A percentile compares a stretch with the other conserved stretches of the same genome.
Conservation (phyloP, 92 coral and sea anemone species). For the Parazoanthus darwini region DNA sequence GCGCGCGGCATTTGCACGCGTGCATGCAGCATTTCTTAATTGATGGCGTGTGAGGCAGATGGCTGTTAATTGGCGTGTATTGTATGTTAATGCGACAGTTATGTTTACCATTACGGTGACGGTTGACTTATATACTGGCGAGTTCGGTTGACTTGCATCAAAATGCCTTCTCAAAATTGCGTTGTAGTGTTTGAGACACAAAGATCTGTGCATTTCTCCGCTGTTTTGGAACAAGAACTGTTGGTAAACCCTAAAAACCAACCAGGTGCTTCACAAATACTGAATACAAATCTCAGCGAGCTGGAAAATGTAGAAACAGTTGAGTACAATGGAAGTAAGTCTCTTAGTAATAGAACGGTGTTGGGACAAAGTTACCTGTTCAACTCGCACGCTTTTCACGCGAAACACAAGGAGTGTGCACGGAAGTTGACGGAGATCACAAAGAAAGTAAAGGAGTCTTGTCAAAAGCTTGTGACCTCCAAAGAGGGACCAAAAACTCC, state of each 20-base stretch:
- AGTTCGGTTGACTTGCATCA: not conserved
- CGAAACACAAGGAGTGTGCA: not conserved
- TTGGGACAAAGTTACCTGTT: not conserved
- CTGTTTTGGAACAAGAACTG: not conserved
- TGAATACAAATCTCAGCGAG: not conserved
- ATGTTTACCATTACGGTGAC: too few species aligned
- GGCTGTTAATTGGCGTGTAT: not conserved
- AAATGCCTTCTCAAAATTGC: not conserved
- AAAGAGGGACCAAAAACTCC: not conserved
- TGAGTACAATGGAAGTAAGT: not conserved
- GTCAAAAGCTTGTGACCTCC: not conserved
- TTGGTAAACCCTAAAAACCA: not conserved
- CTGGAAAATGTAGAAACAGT: not conserved
- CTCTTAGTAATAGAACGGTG: too few species aligned
- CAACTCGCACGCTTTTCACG: not conserved
- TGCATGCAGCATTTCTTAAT: too few species aligned
- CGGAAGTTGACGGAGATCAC: not conserved
- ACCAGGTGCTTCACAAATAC: not conserved
- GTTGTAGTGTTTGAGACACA: not conserved
- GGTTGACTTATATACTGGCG: too few species aligned
- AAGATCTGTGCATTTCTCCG: not conserved
- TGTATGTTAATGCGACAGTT: not conserved
- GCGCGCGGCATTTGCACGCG: too few species aligned
- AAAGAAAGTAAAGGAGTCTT: conserved; percentile 2
- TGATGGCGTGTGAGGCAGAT: too few species aligned